phyloP scores from a whole-genome alignment of 2,797 vertebrate species.

The Intellagama lesueurii region DNA sequence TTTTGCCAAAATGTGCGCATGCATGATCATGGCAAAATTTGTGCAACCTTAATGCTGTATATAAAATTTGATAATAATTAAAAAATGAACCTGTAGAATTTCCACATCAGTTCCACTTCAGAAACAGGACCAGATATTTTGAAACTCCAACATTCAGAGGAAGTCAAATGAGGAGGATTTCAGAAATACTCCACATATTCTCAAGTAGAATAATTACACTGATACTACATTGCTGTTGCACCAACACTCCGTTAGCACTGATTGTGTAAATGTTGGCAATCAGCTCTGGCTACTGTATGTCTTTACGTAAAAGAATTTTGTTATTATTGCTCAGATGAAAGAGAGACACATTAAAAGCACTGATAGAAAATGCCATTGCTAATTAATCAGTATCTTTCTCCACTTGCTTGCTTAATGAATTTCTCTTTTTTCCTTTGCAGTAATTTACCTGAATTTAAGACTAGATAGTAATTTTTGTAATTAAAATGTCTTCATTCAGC shows the following conservation, averaged over 20 bases:
- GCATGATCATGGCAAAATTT: not conserved
- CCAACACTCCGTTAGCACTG: not conserved
- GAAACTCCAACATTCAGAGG: not conserved
- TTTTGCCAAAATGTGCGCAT: not conserved
- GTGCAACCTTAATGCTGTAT: too few relatives aligned
- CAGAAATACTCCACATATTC: not conserved
- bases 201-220: not conserved
- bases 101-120: not conserved
- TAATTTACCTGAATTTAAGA: slow-evolving; percentile 46
- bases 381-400: slow-evolving; percentile 26
- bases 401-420: slow-evolving; percentile 21
- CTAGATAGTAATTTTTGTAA: slow-evolving; percentile 28
- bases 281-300: not conserved
- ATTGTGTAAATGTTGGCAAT: not conserved
- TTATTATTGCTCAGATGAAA: not conserved
- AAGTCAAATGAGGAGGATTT: not conserved
- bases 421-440: not conserved
- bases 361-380: not conserved
- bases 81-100: not conserved
- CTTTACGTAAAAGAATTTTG: not conserved
- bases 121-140: not conserved
- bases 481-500: slow-evolving; percentile 20
- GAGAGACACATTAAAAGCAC: slow-evolving; percentile 2
- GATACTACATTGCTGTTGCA: not conserved
- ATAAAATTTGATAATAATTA: too few relatives aligned